Percentiles rank a stretch among this genome's conserved stretches.
Evolutionary conservation across 2,888 invertebrate species (phyloP).

Genomic region (Catocala sponsa): DNA sequence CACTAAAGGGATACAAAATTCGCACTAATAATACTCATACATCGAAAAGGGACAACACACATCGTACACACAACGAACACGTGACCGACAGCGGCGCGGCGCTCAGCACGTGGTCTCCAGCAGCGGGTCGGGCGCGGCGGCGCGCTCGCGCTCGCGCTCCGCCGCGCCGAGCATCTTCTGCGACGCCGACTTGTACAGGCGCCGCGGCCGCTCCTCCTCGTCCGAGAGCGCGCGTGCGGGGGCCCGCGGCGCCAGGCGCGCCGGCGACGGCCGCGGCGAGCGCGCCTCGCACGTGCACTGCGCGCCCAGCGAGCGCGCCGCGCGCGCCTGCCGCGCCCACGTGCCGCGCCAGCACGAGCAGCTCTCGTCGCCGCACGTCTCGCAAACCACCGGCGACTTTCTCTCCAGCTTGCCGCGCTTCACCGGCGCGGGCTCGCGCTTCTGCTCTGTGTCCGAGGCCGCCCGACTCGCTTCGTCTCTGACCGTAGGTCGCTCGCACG

Average conservation of each 20-base stretch:
- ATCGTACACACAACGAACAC: constrained; percentile 54
- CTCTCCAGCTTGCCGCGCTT: constrained; percentile 68
- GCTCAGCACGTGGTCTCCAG: constrained; percentile 81
- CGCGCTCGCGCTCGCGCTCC: constrained; percentile 61
- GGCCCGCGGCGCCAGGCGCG: constrained; percentile 44
- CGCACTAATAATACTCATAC: constrained; percentile 85
- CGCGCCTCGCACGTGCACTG: constrained; percentile 60
- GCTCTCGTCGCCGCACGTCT: constrained; percentile 65
- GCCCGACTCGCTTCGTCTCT: constrained; percentile 44
- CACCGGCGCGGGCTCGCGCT: constrained; percentile 39
- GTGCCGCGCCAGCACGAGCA: constrained; percentile 66
- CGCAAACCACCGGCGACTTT: constrained; percentile 63
- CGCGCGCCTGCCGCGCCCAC: constrained; percentile 47
- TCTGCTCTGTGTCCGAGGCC: constrained; percentile 46
- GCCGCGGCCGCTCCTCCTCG: constrained; percentile 69
- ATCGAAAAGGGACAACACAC: constrained; percentile 61
- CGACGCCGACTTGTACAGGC: constrained; percentile 69
- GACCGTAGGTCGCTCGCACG: constrained; percentile 37
- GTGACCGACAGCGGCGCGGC: constrained; percentile 19
- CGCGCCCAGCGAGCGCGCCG: constrained; percentile 48
- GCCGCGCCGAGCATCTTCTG: constrained; percentile 61
- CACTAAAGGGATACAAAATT: constrained; percentile 83
- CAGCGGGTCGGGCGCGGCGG: constrained; percentile 68
- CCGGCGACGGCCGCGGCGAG: constrained; percentile 56
- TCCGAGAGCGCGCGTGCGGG: constrained; percentile 65